Base-by-base conservation (phyloP, 2,797 vertebrate genomes). In the Philypnodon macrostomus region DNA sequence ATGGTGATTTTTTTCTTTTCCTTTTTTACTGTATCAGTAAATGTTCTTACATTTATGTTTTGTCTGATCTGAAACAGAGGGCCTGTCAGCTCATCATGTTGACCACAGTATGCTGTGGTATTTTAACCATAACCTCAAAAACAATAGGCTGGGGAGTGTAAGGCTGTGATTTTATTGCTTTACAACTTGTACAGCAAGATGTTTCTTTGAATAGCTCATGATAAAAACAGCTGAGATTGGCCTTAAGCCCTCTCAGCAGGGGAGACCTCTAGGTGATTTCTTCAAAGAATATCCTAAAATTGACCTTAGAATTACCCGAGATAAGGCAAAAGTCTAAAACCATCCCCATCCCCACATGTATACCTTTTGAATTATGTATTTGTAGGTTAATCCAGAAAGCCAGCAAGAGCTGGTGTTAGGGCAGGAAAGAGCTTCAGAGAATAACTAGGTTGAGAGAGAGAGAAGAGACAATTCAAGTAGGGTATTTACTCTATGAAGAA, bases 11-110 rank as follows among this genome's bases (percentile, higher is more conserved):
- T 66, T 55, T 67, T 2, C 7, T 30, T 18, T 44, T 30, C 10
- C 14, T 55, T 36, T 33, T 75, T 76, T 86, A 75, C 76, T 87
- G 70, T 79, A 79, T 86, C 75, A 80, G 83, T 88, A 81, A 85
- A 80, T 65, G 58, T 65, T 80, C 55, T 64, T 83, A 73, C 67
- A 64, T 76, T 75, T 48, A 75, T 77, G 40, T 58, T n/a, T n/a
- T n/a, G n/a, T n/a, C n/a, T n/a, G n/a, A n/a, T n/a, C 59, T 61
- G 53, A 42, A 23, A 41, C 7, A 57, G 54, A 24, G 58, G 24
- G 23, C 53, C 55, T 31, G 21, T 63, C 27, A 61, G 55, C 69
- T 53, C 71, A 78, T 80, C 71, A 58, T 65, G 40, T 65, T 75
- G 74, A 80, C 34, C 13, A 0, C 4, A 5, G 5, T 47, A 19